Evolutionary conservation across 2,888 invertebrate genomes (phyloP).

Genomic region (Drosophila seclusa): DNA sequence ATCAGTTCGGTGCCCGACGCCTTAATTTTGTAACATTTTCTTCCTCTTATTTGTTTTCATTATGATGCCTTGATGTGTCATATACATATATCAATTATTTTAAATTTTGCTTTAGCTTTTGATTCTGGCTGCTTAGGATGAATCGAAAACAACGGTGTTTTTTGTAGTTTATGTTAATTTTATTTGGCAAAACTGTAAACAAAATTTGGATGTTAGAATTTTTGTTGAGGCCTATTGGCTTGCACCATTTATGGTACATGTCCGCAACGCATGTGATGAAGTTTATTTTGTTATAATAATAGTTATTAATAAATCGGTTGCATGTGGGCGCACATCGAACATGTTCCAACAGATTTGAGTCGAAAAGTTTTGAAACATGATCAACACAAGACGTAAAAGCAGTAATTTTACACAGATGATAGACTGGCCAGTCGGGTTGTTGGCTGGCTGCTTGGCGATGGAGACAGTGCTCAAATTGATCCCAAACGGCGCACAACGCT

Average conservation of each 20-base stretch:
- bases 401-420: conserved; percentile 23
- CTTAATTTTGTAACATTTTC: conserved; percentile 10
- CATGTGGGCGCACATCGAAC: conserved; percentile 69
- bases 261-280: not conserved
- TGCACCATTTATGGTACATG: conserved; percentile 9
- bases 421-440: conserved; percentile 14
- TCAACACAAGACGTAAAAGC: conserved; percentile 26
- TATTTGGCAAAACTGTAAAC: conserved; percentile 4
- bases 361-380: conserved; percentile 56
- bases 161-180: not conserved
- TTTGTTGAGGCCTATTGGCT: not conserved
- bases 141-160: not conserved
- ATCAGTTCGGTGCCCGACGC: conserved; percentile 47
- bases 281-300: not conserved
- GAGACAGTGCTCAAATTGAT: conserved; percentile 7
- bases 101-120: not conserved
- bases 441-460: conserved; percentile 1
- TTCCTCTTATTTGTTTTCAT: not conserved
- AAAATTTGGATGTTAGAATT: conserved; percentile 11
- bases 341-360: conserved; percentile 60
- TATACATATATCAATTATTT: not conserved
- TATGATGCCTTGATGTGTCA: not conserved
- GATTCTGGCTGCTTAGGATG: not conserved
- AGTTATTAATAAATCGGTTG: conserved; percentile 19
- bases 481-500: conserved; percentile 5